Conservation (phyloP, 1,140 invertebrate species). For the Drosophila parvula region DNA sequence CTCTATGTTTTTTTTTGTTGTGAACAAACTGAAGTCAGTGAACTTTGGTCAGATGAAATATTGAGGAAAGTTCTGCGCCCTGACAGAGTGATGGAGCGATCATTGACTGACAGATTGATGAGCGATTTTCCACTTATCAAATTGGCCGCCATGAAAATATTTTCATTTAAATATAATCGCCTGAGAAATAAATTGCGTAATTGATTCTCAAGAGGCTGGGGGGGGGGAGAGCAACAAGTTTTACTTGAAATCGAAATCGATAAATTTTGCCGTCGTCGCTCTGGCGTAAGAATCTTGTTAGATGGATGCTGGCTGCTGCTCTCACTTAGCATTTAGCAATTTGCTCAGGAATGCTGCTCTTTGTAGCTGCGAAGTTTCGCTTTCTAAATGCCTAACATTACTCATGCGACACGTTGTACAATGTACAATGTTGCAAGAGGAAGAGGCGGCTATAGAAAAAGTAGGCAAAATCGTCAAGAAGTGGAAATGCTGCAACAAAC, state of each 20-base stretch:
- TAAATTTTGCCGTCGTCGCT: slow-evolving; percentile 21
- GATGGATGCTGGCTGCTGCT: slow-evolving; percentile 3
- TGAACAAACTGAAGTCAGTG: slow-evolving; percentile 47
- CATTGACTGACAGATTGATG: slow-evolving; percentile 29
- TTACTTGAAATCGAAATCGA: slow-evolving; percentile 55
- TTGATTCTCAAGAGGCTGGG: slow-evolving; percentile 29
- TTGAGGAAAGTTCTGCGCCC: slow-evolving; percentile 35
- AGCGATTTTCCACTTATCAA: slow-evolving; percentile 31
- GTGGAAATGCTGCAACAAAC: neutral
- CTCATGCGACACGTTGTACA: slow-evolving; percentile 36
- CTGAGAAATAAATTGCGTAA: slow-evolving; percentile 65
- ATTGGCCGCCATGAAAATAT: slow-evolving; percentile 43
- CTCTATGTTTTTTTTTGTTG: slow-evolving; percentile 5
- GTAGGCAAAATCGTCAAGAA: neutral
- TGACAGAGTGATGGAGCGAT: slow-evolving; percentile 28
- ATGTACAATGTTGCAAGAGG: slow-evolving; percentile 23
- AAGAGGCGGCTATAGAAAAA: neutral
- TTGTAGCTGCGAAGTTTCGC: slow-evolving; percentile 36
- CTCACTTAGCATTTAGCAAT: slow-evolving; percentile 34
- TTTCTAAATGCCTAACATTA: slow-evolving; percentile 45
- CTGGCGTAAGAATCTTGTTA: slow-evolving; percentile 34
- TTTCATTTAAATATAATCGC: slow-evolving; percentile 60
- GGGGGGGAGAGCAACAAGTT: slow-evolving; percentile 43
- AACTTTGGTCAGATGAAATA: slow-evolving; percentile 57
- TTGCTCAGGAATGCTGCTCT: slow-evolving; percentile 31